Evolutionary conservation across 2,797 vertebrate species (phyloP), one percentile per base, ranked within the genome.

Genomic region (Octomys mimax): DNA sequence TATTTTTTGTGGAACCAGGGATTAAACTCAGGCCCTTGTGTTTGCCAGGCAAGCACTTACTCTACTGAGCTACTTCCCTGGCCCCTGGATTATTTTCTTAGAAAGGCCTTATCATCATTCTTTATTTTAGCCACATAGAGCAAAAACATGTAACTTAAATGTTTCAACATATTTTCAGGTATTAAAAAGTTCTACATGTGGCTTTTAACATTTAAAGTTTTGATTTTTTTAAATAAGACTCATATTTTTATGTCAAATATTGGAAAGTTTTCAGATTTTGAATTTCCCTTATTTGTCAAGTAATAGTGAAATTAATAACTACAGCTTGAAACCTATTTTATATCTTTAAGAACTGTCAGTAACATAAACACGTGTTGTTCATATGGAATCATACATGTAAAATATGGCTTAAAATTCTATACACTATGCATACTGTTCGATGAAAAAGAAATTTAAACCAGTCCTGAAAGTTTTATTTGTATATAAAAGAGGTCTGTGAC

Each of bases 211-310:
- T 77, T 77, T 18, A 33, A 78, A 78, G 75, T 78, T 78, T 78
- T 78, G 26, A 52, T 78, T 52, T 16, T 13, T 42, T 93, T 79
- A 85, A 92, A n/a, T n/a, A 12, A 92, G 13, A 78, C 26, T 94
- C 54, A 84, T 54, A 77, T 26, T 92, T 92, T 89, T 95, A 42
- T 84, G 62, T 87, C 39, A 97, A 78, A 89, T 91, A 90, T 36
- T 95, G 11, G 59, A 94, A 95, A 95, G n/a, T 89, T 94, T 82
- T 95, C 42, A 97, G 42, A 77, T 84, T 93, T 90, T 93, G 36
- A 87, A 90, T 90, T 94, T 92, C 6, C 28, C 78, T 92, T 33
- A 11, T 86, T 95, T 90, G 12, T 94, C 73, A 96, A 87, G 81
- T 89, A 79, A 42, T 92, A 80, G 83, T 94, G 57, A 86, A 93